Conservation (phyloP, 2,113 vertebrate species). For the Nothoprocta pentlandii region DNA sequence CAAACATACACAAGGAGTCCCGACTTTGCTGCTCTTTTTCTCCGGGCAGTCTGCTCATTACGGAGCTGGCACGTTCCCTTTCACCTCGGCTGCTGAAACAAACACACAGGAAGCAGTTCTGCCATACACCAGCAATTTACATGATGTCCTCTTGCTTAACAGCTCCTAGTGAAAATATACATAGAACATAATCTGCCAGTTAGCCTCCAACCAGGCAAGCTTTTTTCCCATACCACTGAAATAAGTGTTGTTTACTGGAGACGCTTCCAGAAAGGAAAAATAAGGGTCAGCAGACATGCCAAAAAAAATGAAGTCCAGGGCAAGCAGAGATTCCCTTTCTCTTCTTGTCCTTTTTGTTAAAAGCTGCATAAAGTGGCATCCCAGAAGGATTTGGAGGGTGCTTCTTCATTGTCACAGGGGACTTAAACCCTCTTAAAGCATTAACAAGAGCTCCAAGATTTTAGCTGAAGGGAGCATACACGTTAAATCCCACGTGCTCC, state of each 20-base stretch:
- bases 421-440: conserved; percentile 50
- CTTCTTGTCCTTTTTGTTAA: conserved; percentile 49
- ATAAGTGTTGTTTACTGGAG: conserved; percentile 16
- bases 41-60: neutral
- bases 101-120: conserved; percentile 24
- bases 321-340: conserved; percentile 53
- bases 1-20: neutral
- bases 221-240: conserved; percentile 35
- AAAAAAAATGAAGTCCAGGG: conserved; percentile 35
- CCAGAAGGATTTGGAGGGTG: conserved; percentile 25
- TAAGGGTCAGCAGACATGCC: conserved; percentile 66
- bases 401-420: neutral
- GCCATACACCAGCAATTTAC: neutral
- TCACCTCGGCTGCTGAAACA: conserved; percentile 22
- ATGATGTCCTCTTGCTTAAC: neutral
- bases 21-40: neutral
- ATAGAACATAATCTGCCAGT: neutral
- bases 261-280: conserved; percentile 64
- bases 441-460: conserved; percentile 32
- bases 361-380: conserved; percentile 56
- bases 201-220: conserved; percentile 18
- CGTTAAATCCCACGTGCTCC: conserved; percentile 35
- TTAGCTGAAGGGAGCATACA: conserved; percentile 39
- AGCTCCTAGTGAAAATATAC: conserved; percentile 3
- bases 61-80: neutral